phyloP scores from a whole-genome alignment of 2,888 invertebrate species.

The Cheilosia urbana region DNA sequence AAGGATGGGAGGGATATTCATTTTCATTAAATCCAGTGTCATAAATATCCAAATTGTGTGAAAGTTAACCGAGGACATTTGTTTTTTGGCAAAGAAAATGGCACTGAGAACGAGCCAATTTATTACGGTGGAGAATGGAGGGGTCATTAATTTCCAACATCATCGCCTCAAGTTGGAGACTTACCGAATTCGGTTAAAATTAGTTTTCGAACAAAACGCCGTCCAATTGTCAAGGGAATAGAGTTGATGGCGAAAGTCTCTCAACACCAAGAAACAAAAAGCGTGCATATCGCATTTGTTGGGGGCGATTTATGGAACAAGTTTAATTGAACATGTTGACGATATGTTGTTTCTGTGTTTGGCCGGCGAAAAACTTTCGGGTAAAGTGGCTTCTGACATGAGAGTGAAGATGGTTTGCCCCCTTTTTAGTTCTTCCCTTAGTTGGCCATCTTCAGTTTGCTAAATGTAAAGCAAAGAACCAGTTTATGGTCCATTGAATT shows the following conservation, averaged over 20 bases:
- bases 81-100: not conserved
- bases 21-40: conserved; percentile 23
- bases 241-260: not conserved
- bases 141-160: not conserved
- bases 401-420: not conserved
- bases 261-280: not conserved
- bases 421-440: not conserved
- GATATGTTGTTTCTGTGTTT: conserved; percentile 4
- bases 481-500: not conserved
- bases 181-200: not conserved
- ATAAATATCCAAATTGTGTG: conserved; percentile 12
- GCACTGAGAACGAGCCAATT: not conserved
- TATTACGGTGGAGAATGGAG: not conserved
- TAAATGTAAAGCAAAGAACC: conserved; percentile 7
- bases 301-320: not conserved
- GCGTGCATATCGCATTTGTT: not conserved
- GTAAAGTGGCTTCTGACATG: not conserved
- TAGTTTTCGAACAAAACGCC: not conserved
- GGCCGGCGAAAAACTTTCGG: conserved; percentile 6
- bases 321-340: conserved; percentile 4
- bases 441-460: not conserved
- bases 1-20: conserved; percentile 4
- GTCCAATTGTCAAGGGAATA: not conserved
- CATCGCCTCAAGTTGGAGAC: too few species aligned
- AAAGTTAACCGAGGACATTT: conserved; percentile 13